Percentiles rank a stretch among this genome's conserved stretches.
Conservation (phyloP, 2,888 invertebrate species). For the Trisateles emortualis region DNA sequence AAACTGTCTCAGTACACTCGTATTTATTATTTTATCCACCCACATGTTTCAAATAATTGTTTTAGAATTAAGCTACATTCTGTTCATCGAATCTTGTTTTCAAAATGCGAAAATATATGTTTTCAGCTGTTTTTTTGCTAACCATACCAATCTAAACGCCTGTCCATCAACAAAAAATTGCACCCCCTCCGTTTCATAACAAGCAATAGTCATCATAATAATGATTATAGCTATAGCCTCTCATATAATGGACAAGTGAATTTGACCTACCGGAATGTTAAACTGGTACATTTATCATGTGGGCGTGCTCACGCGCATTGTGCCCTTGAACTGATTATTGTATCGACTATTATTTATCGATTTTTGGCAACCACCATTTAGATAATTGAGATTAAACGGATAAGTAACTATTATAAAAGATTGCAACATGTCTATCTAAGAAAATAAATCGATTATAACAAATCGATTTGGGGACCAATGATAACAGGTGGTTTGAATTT, state of each 20-base stretch:
- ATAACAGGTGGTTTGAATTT: neutral
- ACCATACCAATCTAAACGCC: too few species aligned
- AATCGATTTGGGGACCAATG: neutral
- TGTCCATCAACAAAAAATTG: neutral
- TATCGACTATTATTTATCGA: conserved; percentile 64
- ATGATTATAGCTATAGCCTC: neutral
- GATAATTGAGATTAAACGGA: conserved; percentile 61
- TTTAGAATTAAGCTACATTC: too few species aligned
- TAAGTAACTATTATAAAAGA: conserved; percentile 40
- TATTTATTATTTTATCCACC: too few species aligned
- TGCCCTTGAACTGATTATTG: conserved; percentile 66
- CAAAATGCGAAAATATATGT: too few species aligned
- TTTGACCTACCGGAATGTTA: conserved; percentile 27
- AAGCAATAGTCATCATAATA: neutral
- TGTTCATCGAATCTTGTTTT: too few species aligned
- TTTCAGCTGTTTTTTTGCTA: too few species aligned
- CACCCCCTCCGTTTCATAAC: neutral
- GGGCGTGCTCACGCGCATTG: conserved; percentile 57
- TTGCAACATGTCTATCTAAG: conserved; percentile 16
- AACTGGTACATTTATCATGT: conserved; percentile 40
- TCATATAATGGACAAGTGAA: conserved; percentile 30
- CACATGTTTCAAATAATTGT: too few species aligned
- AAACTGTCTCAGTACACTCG: too few species aligned
- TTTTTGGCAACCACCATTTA: conserved; percentile 66
- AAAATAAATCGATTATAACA: conserved; percentile 40